phyloP scores from a whole-genome alignment of 1,140 invertebrate species.

The Eubasilissa regina region DNA sequence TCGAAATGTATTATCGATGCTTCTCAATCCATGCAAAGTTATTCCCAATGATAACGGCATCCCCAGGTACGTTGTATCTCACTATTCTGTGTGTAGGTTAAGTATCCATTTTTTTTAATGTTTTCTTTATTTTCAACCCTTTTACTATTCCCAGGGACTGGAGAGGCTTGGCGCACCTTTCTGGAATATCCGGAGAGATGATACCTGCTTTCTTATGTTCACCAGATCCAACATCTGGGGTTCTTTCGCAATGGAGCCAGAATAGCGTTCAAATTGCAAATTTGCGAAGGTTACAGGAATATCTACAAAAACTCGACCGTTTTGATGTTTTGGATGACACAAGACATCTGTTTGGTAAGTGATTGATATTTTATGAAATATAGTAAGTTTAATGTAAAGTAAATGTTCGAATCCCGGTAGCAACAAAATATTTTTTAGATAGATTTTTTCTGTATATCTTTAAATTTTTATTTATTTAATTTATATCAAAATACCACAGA shows the following conservation, averaged over 20 bases:
- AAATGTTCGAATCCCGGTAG: too few relatives aligned
- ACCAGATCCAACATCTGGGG: conserved; percentile 71
- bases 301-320: conserved; percentile 76
- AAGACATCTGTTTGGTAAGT: conserved; percentile 72
- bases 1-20: conserved; percentile 69
- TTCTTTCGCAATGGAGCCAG: conserved; percentile 72
- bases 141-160: conserved; percentile 74
- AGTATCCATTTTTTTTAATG: not conserved
- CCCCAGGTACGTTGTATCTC: conserved; percentile 64
- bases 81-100: conserved; percentile 18
- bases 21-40: conserved; percentile 76
- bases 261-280: conserved; percentile 64
- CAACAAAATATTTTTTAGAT: too few relatives aligned
- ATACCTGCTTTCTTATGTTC: conserved; percentile 66
- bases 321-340: conserved; percentile 79
- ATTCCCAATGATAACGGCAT: conserved; percentile 73
- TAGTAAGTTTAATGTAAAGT: too few relatives aligned
- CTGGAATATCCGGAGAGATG: conserved; percentile 64
- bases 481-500: too few relatives aligned
- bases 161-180: conserved; percentile 77
- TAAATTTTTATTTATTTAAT: too few relatives aligned
- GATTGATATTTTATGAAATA: not conserved
- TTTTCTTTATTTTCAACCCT: conserved; percentile 10
- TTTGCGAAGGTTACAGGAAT: conserved; percentile 70
- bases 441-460: too few relatives aligned